These are phyloP conservation scores for Ispidina lecontei DNA, from an alignment of 2,797 vertebrate genomes.

Conservation along the genomic window DNA sequence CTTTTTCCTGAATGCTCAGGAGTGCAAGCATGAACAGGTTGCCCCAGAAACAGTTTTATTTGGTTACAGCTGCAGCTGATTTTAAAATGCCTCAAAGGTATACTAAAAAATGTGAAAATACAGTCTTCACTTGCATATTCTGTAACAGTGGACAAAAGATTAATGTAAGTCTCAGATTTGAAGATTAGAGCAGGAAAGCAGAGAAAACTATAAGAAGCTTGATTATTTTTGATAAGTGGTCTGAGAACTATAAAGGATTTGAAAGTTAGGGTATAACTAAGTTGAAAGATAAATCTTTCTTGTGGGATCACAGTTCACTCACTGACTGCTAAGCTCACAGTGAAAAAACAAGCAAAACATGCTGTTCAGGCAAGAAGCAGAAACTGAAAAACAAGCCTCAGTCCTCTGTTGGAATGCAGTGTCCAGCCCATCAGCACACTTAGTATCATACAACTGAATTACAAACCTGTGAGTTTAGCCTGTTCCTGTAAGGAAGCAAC, in stretches of 20 bases:
- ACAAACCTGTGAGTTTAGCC: rapidly evolving
- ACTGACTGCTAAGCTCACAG: not conserved
- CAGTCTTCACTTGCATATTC: too few relatives aligned
- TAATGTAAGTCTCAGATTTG: too few relatives aligned
- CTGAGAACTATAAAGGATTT: too few relatives aligned
- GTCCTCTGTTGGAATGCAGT: not conserved
- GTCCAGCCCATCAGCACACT: not conserved
- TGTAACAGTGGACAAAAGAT: too few relatives aligned
- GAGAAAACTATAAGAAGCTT: too few relatives aligned
- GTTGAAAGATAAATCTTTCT: not conserved
- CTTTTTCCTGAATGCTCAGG: not conserved
- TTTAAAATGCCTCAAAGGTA: not conserved
- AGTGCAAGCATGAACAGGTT: not conserved
- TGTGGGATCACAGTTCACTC: not conserved
- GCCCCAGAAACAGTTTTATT: not conserved
- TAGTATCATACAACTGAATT: not conserved
- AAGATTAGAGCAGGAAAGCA: too few relatives aligned
- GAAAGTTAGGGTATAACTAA: too few relatives aligned
- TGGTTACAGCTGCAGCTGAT: not conserved
- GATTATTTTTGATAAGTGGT: too few relatives aligned
- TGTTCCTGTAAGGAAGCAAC: not conserved
- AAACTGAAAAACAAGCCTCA: not conserved
- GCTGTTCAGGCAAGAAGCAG: not conserved
- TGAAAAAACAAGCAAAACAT: not conserved
- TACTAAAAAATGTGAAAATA: not conserved